These are phyloP conservation scores for Tretioscincus oriximinensis DNA, from an alignment of 2,113 vertebrate genomes.

Conservation along the genomic window DNA sequence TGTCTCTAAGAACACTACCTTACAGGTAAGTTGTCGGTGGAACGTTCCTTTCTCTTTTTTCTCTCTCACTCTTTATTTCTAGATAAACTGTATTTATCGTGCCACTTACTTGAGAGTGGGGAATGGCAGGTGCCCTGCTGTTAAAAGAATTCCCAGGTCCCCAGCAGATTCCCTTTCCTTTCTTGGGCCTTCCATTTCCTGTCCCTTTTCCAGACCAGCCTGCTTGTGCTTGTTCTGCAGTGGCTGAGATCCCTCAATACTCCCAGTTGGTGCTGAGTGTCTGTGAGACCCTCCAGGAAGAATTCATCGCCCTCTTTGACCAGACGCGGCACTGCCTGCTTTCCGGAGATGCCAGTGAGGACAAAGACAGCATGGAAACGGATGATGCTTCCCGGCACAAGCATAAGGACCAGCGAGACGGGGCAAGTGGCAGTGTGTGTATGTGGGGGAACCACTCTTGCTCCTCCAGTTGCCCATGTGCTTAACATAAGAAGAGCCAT, in stretches of 20 bases:
- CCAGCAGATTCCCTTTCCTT: too few species aligned
- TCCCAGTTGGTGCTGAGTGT: slow-evolving; percentile 90
- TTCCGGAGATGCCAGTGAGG: slow-evolving; percentile 69
- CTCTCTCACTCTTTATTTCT: too few species aligned
- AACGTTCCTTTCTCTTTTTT: too few species aligned
- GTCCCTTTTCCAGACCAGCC: not conserved
- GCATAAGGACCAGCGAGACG: slow-evolving; percentile 92
- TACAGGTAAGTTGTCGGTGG: too few species aligned
- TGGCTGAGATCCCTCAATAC: slow-evolving; percentile 90
- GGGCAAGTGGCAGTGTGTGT: slow-evolving; percentile 69
- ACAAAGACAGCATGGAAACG: slow-evolving; percentile 96
- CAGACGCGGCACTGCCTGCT: slow-evolving; percentile 83
- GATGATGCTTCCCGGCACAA: slow-evolving; percentile 78
- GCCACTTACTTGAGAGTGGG: too few species aligned
- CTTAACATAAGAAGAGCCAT: too few species aligned
- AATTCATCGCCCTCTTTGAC: slow-evolving; percentile 86
- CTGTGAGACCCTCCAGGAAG: slow-evolving; percentile 91
- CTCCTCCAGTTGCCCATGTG: too few species aligned
- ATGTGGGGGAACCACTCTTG: too few species aligned
- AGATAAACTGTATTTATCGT: too few species aligned
- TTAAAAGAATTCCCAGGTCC: too few species aligned
- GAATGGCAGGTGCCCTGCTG: too few species aligned
- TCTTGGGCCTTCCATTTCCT: not conserved
- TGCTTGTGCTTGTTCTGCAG: slow-evolving; percentile 65
- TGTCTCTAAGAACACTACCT: too few species aligned